These are phyloP conservation scores for Porites divaricata DNA, from an alignment of 92 coral and sea anemone genomes.

Conservation along the genomic window DNA sequence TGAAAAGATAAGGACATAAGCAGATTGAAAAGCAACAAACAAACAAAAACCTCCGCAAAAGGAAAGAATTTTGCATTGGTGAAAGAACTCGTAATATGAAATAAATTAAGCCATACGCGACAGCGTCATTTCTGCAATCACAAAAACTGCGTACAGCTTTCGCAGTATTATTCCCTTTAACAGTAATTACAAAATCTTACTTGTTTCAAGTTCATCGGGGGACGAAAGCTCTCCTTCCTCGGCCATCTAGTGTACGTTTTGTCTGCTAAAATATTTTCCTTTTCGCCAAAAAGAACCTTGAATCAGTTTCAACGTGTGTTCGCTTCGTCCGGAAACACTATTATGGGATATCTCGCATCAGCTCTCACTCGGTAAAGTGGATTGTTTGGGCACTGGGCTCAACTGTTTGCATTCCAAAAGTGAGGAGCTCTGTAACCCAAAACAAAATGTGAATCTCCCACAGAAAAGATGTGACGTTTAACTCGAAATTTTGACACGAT, in stretches of 20 bases:
- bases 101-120: background rate
- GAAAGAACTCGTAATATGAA: background rate
- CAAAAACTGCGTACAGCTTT: too few species aligned
- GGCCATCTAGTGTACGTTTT: constrained; percentile 44
- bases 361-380: background rate
- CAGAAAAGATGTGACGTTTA: background rate
- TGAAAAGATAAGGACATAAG: background rate
- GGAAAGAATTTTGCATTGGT: background rate
- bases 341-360: constrained; percentile 21
- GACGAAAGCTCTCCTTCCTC: constrained; percentile 99
- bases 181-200: constrained; percentile 61
- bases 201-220: constrained; percentile 93
- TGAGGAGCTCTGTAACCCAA: background rate
- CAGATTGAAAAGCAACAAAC: background rate
- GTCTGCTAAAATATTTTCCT: too few species aligned
- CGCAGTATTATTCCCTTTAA: too few species aligned
- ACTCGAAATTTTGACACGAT: background rate
- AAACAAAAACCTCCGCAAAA: background rate
- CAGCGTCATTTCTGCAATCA: too few species aligned
- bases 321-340: background rate
- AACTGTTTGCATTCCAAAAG: background rate
- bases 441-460: background rate
- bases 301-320: background rate
- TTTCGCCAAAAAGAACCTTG: background rate
- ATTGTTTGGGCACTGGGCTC: constrained; percentile 9